Evolutionary conservation across 1,140 invertebrate species (phyloP).

Genomic region (Trichoplusia ni): DNA sequence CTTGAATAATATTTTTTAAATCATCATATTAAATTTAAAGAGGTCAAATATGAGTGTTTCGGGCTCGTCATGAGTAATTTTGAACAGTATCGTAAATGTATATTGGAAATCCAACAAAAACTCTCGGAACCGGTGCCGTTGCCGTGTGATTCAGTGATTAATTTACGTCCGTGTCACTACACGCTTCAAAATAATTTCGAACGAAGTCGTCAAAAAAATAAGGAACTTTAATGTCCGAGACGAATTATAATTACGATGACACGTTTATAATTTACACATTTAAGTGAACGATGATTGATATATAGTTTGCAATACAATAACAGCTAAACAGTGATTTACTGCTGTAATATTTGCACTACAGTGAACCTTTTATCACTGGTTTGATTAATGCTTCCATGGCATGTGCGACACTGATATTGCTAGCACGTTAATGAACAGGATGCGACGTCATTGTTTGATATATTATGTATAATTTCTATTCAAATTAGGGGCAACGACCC

Average conservation of each 20-base stretch:
- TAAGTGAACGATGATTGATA: constrained; percentile 52
- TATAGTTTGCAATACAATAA: constrained; percentile 50
- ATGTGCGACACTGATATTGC: constrained; percentile 44
- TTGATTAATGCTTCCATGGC: constrained; percentile 66
- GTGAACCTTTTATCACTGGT: constrained; percentile 62
- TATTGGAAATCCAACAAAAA: constrained; percentile 30
- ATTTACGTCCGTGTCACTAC: constrained; percentile 23
- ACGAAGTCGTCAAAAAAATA: constrained; percentile 20
- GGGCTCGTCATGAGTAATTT: constrained; percentile 22
- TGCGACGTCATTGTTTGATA: constrained; percentile 40
- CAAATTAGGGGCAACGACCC: constrained; percentile 27
- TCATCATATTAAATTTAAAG: neutral
- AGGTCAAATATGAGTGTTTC: neutral
- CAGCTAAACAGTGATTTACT: constrained; percentile 68
- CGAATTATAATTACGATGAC: constrained; percentile 34
- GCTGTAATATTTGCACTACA: constrained; percentile 58
- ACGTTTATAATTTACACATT: constrained; percentile 39
- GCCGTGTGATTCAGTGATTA: constrained; percentile 32
- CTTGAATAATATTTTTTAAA: no score
- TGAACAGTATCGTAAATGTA: constrained; percentile 25
- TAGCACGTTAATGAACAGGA: constrained; percentile 43
- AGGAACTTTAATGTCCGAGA: constrained; percentile 26
- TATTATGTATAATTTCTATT: constrained; percentile 32
- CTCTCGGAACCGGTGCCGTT: constrained; percentile 18
- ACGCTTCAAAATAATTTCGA: constrained; percentile 23